Evolutionary conservation across 1,140 invertebrate genomes (phyloP).

Genomic region (Brachionus angularis): DNA sequence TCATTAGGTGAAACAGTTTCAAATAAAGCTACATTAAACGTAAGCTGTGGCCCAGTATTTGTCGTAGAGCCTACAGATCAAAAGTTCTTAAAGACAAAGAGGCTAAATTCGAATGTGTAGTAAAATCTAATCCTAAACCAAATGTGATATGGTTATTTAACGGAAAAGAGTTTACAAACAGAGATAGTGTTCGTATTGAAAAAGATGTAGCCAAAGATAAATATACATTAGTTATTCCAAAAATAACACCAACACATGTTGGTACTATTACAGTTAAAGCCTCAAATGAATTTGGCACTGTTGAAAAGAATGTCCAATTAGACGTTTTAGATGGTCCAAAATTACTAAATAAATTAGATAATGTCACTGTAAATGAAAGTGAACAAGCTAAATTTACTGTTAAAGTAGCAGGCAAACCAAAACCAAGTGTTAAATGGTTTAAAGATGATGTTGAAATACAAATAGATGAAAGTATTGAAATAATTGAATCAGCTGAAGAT

Average conservation of each 20-base stretch:
- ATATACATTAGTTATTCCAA: neutral
- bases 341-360: constrained; percentile 27
- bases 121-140: constrained; percentile 67
- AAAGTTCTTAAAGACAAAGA: constrained; percentile 20
- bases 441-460: neutral
- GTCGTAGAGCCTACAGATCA: constrained; percentile 1
- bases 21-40: constrained; percentile 6
- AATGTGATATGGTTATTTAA: constrained; percentile 72
- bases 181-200: neutral
- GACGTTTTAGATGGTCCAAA: constrained; percentile 8
- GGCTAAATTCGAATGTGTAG: constrained; percentile 23
- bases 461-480: neutral
- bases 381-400: neutral
- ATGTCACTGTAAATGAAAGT: neutral
- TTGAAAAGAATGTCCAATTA: neutral
- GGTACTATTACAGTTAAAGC: neutral
- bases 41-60: neutral
- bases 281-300: neutral
- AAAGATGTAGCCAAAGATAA: neutral
- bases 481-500: neutral
- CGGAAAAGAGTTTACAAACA: constrained; percentile 44
- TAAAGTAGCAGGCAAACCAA: neutral
- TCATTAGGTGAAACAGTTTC: neutral
- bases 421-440: neutral
- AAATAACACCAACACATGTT: neutral